Evolutionary conservation across 2,113 vertebrate species (phyloP).

Genomic region (Syngnathus typhle): DNA sequence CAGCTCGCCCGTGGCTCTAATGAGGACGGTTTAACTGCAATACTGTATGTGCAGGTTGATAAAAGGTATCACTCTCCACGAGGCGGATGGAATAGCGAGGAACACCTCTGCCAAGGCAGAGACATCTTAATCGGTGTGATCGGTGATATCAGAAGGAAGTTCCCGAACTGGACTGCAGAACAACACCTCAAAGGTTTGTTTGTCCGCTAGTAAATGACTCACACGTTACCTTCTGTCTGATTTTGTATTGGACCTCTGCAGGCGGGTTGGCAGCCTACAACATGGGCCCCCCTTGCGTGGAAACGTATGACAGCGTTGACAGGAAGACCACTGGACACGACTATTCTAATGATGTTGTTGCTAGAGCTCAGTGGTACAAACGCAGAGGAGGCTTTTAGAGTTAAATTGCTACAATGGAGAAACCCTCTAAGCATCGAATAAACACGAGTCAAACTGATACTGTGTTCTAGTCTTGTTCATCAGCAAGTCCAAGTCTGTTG

Average conservation of each 20-base stretch:
- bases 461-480: not conserved
- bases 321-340: slow-evolving; percentile 18
- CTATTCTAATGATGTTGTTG: slow-evolving; percentile 49
- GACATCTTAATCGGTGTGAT: slow-evolving; percentile 28
- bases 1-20: no score
- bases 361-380: slow-evolving; percentile 56
- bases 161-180: not conserved
- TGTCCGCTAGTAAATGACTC: not conserved
- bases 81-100: slow-evolving; percentile 29
- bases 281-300: slow-evolving; percentile 9
- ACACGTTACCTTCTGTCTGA: not conserved
- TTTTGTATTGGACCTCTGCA: not conserved
- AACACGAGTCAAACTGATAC: not conserved
- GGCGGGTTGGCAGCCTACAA: slow-evolving; percentile 52
- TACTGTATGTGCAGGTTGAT: slow-evolving; percentile 32
- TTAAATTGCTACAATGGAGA: not conserved
- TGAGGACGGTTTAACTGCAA: not conserved
- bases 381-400: not conserved
- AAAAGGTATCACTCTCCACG: not conserved
- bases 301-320: slow-evolving; percentile 13
- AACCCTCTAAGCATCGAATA: not conserved
- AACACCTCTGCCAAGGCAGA: slow-evolving; percentile 28
- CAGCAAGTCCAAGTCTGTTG: not conserved
- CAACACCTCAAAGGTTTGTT: slow-evolving; percentile 54
- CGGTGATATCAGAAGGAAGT: not conserved